phyloP scores from a whole-genome alignment of 1,140 invertebrate genomes.

The Liolophura sinensis region DNA sequence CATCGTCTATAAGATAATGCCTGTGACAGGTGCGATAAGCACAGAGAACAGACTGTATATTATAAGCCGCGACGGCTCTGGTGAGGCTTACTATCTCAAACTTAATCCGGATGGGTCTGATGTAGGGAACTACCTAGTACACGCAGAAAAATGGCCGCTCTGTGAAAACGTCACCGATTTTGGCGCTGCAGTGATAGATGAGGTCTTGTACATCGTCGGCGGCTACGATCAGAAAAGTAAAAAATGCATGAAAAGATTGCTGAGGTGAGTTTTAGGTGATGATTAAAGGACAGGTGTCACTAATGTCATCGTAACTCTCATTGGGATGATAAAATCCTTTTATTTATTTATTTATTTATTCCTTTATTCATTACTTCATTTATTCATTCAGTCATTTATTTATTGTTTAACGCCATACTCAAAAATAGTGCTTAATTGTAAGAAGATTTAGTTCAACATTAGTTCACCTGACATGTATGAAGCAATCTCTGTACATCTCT shows the following conservation, averaged over 20 bases:
- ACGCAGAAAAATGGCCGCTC: constrained; percentile 31
- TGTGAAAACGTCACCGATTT: constrained; percentile 31
- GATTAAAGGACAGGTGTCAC: too few relatives aligned
- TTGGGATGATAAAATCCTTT: too few relatives aligned
- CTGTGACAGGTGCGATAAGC: neutral
- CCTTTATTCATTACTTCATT: too few relatives aligned
- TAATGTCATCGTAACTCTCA: too few relatives aligned
- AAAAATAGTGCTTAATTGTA: too few relatives aligned
- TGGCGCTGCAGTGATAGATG: constrained; percentile 30
- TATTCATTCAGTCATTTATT: too few relatives aligned
- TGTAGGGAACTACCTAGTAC: constrained; percentile 22
- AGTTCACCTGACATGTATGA: too few relatives aligned
- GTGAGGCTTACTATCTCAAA: constrained; percentile 30
- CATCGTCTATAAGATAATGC: too few relatives aligned
- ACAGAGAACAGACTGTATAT: constrained; percentile 33
- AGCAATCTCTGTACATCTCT: too few relatives aligned
- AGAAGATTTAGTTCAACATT: too few relatives aligned
- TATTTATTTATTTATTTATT: too few relatives aligned
- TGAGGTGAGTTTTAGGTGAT: constrained; percentile 25
- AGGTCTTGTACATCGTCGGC: constrained; percentile 37
- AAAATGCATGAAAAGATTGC: constrained; percentile 21
- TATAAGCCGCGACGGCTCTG: constrained; percentile 32
- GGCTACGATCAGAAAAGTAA: constrained; percentile 27
- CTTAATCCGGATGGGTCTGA: constrained; percentile 19
- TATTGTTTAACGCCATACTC: too few relatives aligned